Conservation (phyloP, 2,797 vertebrate genomes). For the Protosalanx chinensis region DNA sequence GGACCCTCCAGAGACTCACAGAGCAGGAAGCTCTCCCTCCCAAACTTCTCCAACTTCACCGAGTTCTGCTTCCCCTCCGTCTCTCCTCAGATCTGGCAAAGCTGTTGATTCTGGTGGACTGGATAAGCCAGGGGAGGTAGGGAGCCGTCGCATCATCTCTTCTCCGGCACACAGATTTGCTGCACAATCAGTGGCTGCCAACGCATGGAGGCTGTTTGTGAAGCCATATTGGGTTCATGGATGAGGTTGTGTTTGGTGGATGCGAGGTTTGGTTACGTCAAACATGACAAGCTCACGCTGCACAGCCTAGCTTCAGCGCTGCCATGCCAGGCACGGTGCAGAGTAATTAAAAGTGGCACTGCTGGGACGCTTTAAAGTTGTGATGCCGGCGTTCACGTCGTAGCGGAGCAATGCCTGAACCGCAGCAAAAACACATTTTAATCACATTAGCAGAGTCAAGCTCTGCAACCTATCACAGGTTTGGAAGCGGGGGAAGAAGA, state of each 20-base stretch:
- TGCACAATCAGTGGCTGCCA: constrained; percentile 48
- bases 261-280: constrained; percentile 25
- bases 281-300: not conserved
- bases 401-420: constrained; percentile 41
- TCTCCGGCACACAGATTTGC: constrained; percentile 45
- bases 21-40: constrained; percentile 48
- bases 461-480: constrained; percentile 58
- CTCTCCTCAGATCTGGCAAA: not conserved
- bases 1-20: constrained; percentile 50
- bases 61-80: not conserved
- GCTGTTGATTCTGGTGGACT: constrained; percentile 30
- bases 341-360: constrained; percentile 64
- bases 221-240: constrained; percentile 12
- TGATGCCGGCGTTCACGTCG: constrained; percentile 38
- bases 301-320: constrained; percentile 26
- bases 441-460: constrained; percentile 66
- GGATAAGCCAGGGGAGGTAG: constrained; percentile 47
- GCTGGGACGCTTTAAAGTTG: constrained; percentile 51
- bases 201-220: constrained; percentile 44
- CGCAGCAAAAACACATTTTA: constrained; percentile 60
- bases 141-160: constrained; percentile 53
- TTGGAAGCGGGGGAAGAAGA: constrained; percentile 24
- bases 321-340: constrained; percentile 36
- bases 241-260: constrained; percentile 1
- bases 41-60: constrained; percentile 35